phyloP scores from a whole-genome alignment of 2,113 vertebrate species.

The Hippocampus mohnikei region DNA sequence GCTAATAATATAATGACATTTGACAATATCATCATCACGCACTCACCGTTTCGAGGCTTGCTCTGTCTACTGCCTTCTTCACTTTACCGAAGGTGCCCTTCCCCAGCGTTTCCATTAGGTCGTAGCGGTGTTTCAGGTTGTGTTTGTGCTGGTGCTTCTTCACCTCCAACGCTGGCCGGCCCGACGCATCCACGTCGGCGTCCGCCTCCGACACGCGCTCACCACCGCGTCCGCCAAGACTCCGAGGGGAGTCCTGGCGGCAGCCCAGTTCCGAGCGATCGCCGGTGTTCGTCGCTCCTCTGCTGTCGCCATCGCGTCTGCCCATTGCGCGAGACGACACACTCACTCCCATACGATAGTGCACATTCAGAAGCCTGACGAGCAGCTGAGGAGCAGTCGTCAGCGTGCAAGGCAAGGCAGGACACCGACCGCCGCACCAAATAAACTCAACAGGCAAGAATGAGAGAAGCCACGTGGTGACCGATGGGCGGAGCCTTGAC shows the following conservation, averaged over 20 bases:
- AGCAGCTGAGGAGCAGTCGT: background rate
- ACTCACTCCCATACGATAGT: background rate
- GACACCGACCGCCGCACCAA: background rate
- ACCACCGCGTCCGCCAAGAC: background rate
- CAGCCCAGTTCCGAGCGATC: slow-evolving; percentile 52
- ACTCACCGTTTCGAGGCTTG: slow-evolving; percentile 70
- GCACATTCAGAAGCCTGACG: slow-evolving; percentile 10
- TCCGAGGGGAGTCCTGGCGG: slow-evolving; percentile 42
- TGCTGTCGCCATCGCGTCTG: slow-evolving; percentile 55
- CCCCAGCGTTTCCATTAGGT: slow-evolving; percentile 77
- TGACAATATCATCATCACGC: background rate
- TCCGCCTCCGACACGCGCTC: background rate
- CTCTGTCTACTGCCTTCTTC: slow-evolving; percentile 73
- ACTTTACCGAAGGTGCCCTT: slow-evolving; percentile 79
- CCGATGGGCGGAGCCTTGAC: slow-evolving; percentile 45
- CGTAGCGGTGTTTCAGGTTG: slow-evolving; percentile 75
- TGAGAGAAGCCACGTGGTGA: slow-evolving; percentile 18
- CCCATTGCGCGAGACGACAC: slow-evolving; percentile 48
- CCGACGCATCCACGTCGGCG: slow-evolving; percentile 9
- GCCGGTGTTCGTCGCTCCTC: slow-evolving; percentile 53
- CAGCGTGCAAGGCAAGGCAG: no score
- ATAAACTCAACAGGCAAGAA: slow-evolving; percentile 26
- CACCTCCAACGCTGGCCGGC: slow-evolving; percentile 45
- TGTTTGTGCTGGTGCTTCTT: slow-evolving; percentile 80
- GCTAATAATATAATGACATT: background rate